phyloP scores from a whole-genome alignment of 2,113 vertebrate genomes.

The Rattus norvegicus region DNA sequence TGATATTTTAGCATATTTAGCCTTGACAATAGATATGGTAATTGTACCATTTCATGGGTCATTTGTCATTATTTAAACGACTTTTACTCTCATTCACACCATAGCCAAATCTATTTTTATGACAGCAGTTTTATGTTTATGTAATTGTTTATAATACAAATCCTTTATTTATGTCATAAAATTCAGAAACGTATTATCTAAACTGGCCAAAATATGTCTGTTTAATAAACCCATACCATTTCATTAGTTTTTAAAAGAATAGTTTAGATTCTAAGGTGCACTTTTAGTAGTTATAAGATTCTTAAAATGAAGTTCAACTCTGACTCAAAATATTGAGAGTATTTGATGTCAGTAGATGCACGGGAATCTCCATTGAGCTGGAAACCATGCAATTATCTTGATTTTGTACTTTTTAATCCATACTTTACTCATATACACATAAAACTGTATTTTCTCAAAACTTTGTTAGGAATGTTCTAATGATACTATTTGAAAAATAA shows the following conservation, averaged over 20 bases:
- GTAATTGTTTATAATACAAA: background rate
- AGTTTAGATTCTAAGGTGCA: background rate
- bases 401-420: background rate
- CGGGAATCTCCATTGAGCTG: background rate
- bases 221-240: background rate
- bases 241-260: background rate
- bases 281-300: background rate
- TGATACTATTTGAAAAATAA: slow-evolving; percentile 18
- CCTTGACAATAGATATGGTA: background rate
- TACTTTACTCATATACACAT: background rate
- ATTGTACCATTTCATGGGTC: background rate
- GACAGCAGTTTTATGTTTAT: background rate
- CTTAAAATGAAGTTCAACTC: background rate
- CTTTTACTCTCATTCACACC: background rate
- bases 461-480: background rate
- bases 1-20: background rate
- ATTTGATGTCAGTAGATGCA: background rate
- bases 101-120: background rate
- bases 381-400: background rate
- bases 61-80: background rate
- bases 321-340: background rate
- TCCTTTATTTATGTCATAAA: slow-evolving; percentile 22
- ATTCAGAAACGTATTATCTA: background rate
- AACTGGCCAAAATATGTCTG: background rate
- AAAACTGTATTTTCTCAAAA: background rate